Conservation (phyloP, 2,797 vertebrate species). For the Gallinago nigripennis region DNA sequence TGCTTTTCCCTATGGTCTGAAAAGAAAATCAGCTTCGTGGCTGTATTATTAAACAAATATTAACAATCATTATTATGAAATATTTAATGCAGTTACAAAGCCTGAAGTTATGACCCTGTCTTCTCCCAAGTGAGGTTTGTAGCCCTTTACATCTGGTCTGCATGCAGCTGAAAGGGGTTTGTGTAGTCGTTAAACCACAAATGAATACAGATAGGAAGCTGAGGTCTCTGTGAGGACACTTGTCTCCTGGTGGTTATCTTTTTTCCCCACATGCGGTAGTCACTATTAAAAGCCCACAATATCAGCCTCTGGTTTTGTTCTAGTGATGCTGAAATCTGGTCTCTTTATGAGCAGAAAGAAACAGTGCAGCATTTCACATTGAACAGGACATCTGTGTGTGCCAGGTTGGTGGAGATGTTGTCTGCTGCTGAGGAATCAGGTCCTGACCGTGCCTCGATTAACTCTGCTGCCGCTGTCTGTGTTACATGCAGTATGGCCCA, state of each 20-base stretch:
- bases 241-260: neutral
- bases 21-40: neutral
- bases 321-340: too few species aligned
- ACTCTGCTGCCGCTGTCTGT: neutral
- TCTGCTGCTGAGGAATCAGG: neutral
- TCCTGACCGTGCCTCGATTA: neutral
- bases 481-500: neutral
- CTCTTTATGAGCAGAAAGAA: neutral
- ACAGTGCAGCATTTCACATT: neutral
- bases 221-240: neutral
- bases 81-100: neutral
- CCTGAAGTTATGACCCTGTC: neutral
- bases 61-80: neutral
- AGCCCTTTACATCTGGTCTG: neutral
- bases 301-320: neutral
- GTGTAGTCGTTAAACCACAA: neutral
- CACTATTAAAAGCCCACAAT: neutral
- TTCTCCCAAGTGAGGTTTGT: neutral
- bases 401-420: neutral
- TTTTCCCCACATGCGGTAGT: rapidly evolving
- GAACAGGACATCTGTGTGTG: neutral
- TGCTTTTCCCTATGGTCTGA: neutral
- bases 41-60: neutral
- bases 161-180: neutral
- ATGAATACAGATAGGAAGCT: neutral